phyloP scores from a whole-genome alignment of 2,797 vertebrate species.

The Phrynocephalus guinanensis region DNA sequence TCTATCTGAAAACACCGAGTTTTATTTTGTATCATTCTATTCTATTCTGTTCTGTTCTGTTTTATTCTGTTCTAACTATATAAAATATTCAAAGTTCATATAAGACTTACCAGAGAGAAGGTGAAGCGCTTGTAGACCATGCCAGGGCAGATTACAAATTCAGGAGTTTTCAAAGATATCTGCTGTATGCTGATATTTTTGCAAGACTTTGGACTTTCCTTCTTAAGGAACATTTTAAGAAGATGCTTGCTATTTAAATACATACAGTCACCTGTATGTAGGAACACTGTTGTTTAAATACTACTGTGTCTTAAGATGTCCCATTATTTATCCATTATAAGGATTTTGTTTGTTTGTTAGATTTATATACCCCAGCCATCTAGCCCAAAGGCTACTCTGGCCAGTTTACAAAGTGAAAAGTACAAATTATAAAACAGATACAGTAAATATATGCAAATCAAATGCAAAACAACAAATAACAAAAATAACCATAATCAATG shows the following conservation, averaged over 20 bases:
- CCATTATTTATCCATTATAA: not conserved
- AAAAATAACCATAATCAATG: no score
- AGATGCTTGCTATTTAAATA: no score
- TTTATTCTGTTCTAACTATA: no score
- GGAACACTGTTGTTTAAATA: not conserved
- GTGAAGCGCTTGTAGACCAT: no score
- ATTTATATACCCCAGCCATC: no score
- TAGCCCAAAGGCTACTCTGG: no score
- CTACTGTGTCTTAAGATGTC: not conserved
- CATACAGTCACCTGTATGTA: not conserved
- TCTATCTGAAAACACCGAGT: no score
- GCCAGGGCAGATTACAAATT: not conserved
- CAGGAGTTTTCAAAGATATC: not conserved
- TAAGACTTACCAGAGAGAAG: not conserved
- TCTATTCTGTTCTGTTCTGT: no score
- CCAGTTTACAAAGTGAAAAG: no score
- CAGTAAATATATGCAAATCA: no score
- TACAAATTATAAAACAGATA: no score
- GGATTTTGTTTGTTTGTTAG: not conserved
- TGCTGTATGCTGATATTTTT: not conserved
- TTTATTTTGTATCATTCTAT: not conserved
- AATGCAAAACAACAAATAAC: no score
- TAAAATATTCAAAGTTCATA: not conserved
- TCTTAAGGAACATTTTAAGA: not conserved
- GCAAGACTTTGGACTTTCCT: not conserved